These are phyloP conservation scores for Drosophila barbarae DNA, from an alignment of 2,888 invertebrate species.

Conservation along the genomic window DNA sequence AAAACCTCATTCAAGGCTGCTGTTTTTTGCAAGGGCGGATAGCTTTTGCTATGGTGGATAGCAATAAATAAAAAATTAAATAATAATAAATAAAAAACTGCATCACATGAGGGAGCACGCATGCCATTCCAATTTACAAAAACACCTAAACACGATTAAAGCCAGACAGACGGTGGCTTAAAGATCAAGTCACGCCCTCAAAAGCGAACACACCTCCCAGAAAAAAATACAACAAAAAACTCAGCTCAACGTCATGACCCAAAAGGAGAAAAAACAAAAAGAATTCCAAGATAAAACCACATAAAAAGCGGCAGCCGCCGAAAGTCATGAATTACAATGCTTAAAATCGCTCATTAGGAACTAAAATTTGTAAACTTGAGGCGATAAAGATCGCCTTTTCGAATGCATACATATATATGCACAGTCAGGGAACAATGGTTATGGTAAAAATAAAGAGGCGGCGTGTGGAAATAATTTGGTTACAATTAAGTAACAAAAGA, in stretches of 20 bases:
- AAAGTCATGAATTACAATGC: conserved; percentile 64
- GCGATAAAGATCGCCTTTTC: conserved; percentile 63
- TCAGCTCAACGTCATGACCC: conserved; percentile 29
- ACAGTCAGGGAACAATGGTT: conserved; percentile 29
- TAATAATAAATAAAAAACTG: conserved; percentile 2
- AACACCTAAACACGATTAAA: conserved; percentile 30
- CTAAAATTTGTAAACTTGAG: conserved; percentile 71
- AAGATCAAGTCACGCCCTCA: conserved; percentile 65
- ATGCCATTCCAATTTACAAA: conserved; percentile 32
- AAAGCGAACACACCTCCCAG: conserved; percentile 55
- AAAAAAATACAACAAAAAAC: background rate
- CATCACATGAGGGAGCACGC: conserved; percentile 9
- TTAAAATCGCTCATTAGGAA: conserved; percentile 73
- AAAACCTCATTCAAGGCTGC: background rate
- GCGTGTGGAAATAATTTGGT: conserved; percentile 76
- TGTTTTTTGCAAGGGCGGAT: background rate
- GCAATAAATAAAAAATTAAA: background rate
- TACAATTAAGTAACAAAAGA: conserved; percentile 76
- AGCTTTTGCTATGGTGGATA: background rate
- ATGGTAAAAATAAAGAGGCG: conserved; percentile 40
- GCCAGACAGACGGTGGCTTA: conserved; percentile 42
- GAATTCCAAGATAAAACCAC: conserved; percentile 56
- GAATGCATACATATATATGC: conserved; percentile 10
- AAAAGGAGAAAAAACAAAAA: conserved; percentile 8
- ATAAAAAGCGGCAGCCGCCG: conserved; percentile 54